Percentiles rank a stretch among this genome's conserved stretches.
These are phyloP conservation scores for Smithornis capensis DNA, from an alignment of 2,113 vertebrate species.

Conservation along the genomic window DNA sequence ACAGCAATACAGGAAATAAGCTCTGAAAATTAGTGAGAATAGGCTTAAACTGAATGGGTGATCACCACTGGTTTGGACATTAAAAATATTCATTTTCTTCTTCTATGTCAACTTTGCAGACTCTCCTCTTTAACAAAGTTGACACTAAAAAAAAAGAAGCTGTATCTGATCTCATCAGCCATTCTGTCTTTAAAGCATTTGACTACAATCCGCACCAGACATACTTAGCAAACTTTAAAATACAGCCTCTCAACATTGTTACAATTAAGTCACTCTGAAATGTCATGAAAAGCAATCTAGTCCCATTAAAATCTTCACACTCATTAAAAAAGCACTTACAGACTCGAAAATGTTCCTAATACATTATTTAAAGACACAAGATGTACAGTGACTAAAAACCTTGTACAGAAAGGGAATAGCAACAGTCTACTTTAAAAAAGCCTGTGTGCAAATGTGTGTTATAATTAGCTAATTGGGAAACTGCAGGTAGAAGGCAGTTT, in stretches of 20 bases:
- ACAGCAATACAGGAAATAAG: background rate
- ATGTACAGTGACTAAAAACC: conserved; percentile 81
- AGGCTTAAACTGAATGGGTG: background rate
- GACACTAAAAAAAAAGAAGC: conserved; percentile 17
- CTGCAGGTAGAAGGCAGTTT: conserved; percentile 64
- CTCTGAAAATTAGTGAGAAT: background rate
- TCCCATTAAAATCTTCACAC: conserved; percentile 87
- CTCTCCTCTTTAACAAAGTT: conserved; percentile 30
- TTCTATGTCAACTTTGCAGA: background rate
- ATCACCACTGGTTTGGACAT: background rate
- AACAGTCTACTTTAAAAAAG: conserved; percentile 66
- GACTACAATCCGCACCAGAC: conserved; percentile 72
- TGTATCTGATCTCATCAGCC: conserved; percentile 67
- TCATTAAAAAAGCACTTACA: conserved; percentile 89
- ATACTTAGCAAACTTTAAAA: conserved; percentile 83
- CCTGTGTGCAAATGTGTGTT: conserved; percentile 64
- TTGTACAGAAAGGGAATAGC: conserved; percentile 71
- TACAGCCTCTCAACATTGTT: conserved; percentile 82
- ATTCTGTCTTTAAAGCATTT: conserved; percentile 71
- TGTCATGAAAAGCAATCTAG: conserved; percentile 87
- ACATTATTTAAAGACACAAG: conserved; percentile 87
- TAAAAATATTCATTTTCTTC: background rate
- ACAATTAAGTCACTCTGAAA: conserved; percentile 87
- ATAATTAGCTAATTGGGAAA: conserved; percentile 74
- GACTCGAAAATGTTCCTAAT: conserved; percentile 84